A percentile compares a stretch with the other conserved stretches of the same genome.
phyloP scores from a whole-genome alignment of 1,140 invertebrate species.

The Wasmannia auropunctata region DNA sequence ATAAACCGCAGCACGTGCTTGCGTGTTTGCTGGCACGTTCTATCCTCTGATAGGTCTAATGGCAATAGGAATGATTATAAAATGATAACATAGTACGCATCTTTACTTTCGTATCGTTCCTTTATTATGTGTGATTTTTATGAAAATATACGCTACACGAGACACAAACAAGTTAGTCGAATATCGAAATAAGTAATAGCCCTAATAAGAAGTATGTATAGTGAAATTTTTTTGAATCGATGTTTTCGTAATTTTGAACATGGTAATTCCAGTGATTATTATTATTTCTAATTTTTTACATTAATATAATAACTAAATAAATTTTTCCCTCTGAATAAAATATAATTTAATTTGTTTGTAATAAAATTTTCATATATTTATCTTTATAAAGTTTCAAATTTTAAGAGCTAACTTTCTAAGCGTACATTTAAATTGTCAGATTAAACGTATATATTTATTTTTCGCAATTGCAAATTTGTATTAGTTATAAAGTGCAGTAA shows the following conservation, averaged over 20 bases:
- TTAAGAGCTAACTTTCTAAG: neutral
- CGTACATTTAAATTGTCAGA: neutral
- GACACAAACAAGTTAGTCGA: neutral
- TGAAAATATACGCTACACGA: neutral
- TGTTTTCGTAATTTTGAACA: neutral
- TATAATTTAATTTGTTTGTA: neutral
- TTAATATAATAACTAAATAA: neutral
- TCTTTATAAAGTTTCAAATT: neutral
- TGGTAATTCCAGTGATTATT: neutral
- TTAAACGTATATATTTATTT: neutral
- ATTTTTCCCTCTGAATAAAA: neutral
- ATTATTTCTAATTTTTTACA: neutral
- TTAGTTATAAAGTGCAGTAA: neutral
- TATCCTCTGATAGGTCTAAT: slow-evolving; percentile 4
- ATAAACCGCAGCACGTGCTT: neutral
- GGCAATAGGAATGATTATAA: slow-evolving; percentile 30
- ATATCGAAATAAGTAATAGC: neutral
- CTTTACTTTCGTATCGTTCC: neutral
- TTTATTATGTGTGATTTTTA: neutral
- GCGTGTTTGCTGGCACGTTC: slow-evolving; percentile 12
- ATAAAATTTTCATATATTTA: neutral
- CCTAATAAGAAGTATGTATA: neutral
- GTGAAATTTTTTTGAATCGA: neutral
- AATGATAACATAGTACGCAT: neutral
- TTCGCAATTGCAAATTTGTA: neutral